Evolutionary conservation across 2,888 invertebrate genomes (phyloP).

Genomic region (Peribatodes rhomboidaria): DNA sequence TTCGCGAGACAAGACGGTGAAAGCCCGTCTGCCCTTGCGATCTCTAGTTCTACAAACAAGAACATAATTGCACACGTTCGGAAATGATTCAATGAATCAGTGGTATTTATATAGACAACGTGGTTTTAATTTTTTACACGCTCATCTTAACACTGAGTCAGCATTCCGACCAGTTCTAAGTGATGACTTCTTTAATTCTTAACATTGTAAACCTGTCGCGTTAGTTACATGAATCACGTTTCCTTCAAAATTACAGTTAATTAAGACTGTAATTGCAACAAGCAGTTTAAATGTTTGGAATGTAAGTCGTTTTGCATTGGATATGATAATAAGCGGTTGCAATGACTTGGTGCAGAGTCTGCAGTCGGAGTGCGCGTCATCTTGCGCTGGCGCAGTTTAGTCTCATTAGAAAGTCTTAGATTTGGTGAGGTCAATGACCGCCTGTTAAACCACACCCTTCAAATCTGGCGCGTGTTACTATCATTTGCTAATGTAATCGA

Average conservation of each 20-base stretch:
- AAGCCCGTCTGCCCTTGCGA: slow-evolving; percentile 82
- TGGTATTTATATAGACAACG: slow-evolving; percentile 61
- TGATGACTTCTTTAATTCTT: slow-evolving; percentile 23
- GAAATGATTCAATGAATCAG: slow-evolving; percentile 72
- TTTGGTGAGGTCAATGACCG: slow-evolving; percentile 77
- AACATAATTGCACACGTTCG: slow-evolving; percentile 76
- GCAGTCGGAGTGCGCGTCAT: slow-evolving; percentile 64
- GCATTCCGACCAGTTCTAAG: slow-evolving; percentile 20
- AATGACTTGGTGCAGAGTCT: slow-evolving; percentile 58
- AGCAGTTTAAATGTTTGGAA: slow-evolving; percentile 48
- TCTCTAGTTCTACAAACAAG: slow-evolving; percentile 76
- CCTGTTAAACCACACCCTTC: slow-evolving; percentile 70
- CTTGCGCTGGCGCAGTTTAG: slow-evolving; percentile 67
- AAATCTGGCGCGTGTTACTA: slow-evolving; percentile 64
- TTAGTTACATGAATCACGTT: slow-evolving; percentile 14
- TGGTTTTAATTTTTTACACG: slow-evolving; percentile 46
- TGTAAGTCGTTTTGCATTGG: slow-evolving; percentile 57
- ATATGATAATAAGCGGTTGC: slow-evolving; percentile 64
- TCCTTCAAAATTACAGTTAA: slow-evolving; percentile 27
- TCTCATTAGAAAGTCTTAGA: slow-evolving; percentile 82
- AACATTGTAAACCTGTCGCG: slow-evolving; percentile 4
- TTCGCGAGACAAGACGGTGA: slow-evolving; percentile 74
- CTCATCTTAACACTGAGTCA: slow-evolving; percentile 11
- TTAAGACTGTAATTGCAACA: slow-evolving; percentile 43
- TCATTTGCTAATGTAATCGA: slow-evolving; percentile 49